Base-by-base conservation (phyloP, 1,140 invertebrate genomes). In the Apocrypta bakeri region DNA sequence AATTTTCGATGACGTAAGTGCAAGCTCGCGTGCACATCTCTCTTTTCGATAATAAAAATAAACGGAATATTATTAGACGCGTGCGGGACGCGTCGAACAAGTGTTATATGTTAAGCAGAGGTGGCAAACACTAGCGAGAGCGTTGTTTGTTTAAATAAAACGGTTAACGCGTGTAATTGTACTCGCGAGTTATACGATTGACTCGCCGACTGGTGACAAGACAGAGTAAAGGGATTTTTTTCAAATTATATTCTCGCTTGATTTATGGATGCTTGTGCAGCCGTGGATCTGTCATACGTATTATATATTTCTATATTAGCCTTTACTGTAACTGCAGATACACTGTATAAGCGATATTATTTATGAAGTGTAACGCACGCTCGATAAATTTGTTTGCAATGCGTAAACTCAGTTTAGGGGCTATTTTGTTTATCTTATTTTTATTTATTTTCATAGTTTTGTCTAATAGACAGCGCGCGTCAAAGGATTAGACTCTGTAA, bases 1-100 rank as follows among this genome's bases (percentile, higher is more conserved):
- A 75, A 75, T 75, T 75, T 64, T 12, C 75, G 61, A 77, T 77
- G 75, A 77, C 75, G 75, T 37, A 64, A 64, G 61, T n/a, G 61
- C 73, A 61, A 21, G 42, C 73, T 24, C 73, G 14, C 75, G 31
- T n/a, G 56, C 42, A 31, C 73, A 31, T 48, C 40, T 61, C 40
- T 61, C 33, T 75, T 75, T 63, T 63, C 72, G 37, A 40, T 48
- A 74, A 74, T 74, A 74, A 74, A 74, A 74, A 74, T 74, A 74
- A 74, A 74, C 72, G 40, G 72, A 71, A 33, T 71, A 71, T 71
- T 71, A 37, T 71, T 71, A 71, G 69, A 71, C 29, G 17, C 29
- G 24, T 7, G 29, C 7, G 29, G 2, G 21, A 40, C 69, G 14
- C 27, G 69, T 2, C 27, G 69, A 21, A 29, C 7, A 29, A n/a